Evolutionary conservation across 2,797 vertebrate genomes (phyloP).

Genomic region (Scarus forsteni): DNA sequence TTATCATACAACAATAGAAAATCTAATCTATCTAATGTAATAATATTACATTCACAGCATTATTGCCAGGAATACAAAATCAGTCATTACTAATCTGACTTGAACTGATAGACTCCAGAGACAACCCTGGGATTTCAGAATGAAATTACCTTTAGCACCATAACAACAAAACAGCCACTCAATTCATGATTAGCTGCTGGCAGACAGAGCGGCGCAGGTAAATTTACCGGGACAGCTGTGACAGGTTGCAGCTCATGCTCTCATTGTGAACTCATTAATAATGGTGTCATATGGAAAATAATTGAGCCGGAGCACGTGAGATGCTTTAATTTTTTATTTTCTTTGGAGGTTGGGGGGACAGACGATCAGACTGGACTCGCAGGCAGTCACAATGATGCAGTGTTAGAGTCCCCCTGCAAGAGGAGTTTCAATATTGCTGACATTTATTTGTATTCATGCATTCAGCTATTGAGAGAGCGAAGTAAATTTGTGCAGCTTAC

Average conservation of each 20-base stretch:
- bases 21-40: slow-evolving; percentile 36
- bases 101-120: slow-evolving; percentile 4
- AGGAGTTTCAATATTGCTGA: slow-evolving; percentile 7
- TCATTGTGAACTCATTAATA: slow-evolving; percentile 22
- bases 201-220: slow-evolving; percentile 5
- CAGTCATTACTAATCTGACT: slow-evolving; percentile 22
- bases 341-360: slow-evolving; percentile 15
- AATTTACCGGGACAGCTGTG: slow-evolving; percentile 19
- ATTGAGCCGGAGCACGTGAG: slow-evolving; percentile 6
- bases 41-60: slow-evolving; percentile 18
- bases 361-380: slow-evolving; percentile 32
- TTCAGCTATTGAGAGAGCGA: slow-evolving; percentile 14
- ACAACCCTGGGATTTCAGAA: slow-evolving; percentile 19
- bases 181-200: slow-evolving; percentile 16
- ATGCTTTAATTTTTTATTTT: slow-evolving; percentile 17
- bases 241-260: slow-evolving; percentile 7
- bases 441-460: slow-evolving; percentile 7
- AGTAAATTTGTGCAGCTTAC: background rate
- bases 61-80: slow-evolving; percentile 20
- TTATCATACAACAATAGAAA: slow-evolving; percentile 23
- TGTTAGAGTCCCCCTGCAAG: slow-evolving; percentile 6
- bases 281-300: slow-evolving; percentile 7
- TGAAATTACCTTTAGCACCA: slow-evolving; percentile 25
- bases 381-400: slow-evolving; percentile 31
- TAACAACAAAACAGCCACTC: slow-evolving; percentile 24